Evolutionary conservation across 2,888 invertebrate species (phyloP).

Genomic region (Diarsia rubi): DNA sequence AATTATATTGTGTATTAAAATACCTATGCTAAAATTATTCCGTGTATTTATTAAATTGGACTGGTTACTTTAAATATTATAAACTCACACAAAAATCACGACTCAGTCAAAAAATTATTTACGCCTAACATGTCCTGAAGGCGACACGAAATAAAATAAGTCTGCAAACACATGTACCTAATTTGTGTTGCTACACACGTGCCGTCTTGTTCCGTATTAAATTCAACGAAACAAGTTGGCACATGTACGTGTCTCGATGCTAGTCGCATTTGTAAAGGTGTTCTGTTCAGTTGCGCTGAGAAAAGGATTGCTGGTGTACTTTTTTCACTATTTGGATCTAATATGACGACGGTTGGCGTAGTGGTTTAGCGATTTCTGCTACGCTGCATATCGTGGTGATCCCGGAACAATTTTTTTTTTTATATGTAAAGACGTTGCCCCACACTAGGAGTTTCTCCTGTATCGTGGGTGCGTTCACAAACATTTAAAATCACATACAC

Average conservation of each 20-base stretch:
- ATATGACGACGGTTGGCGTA: no score
- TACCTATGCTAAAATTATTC: background rate
- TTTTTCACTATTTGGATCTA: no score
- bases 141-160: conserved; percentile 49
- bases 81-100: conserved; percentile 36
- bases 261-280: conserved; percentile 19
- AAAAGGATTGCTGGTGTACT: conserved; percentile 9
- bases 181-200: conserved; percentile 56
- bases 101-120: conserved; percentile 48
- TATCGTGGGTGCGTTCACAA: no score
- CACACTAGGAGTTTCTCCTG: no score
- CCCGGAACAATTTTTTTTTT: no score
- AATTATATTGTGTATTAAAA: background rate
- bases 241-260: conserved; percentile 29
- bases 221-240: conserved; percentile 56
- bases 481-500: no score
- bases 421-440: no score
- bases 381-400: no score
- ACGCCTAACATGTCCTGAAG: conserved; percentile 33
- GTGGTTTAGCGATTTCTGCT: no score
- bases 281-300: background rate
- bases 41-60: background rate
- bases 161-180: conserved; percentile 52
- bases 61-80: background rate
- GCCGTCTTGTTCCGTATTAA: conserved; percentile 58